Evolutionary conservation across 2,113 vertebrate species (phyloP).

Genomic region (Asarcornis scutulata): DNA sequence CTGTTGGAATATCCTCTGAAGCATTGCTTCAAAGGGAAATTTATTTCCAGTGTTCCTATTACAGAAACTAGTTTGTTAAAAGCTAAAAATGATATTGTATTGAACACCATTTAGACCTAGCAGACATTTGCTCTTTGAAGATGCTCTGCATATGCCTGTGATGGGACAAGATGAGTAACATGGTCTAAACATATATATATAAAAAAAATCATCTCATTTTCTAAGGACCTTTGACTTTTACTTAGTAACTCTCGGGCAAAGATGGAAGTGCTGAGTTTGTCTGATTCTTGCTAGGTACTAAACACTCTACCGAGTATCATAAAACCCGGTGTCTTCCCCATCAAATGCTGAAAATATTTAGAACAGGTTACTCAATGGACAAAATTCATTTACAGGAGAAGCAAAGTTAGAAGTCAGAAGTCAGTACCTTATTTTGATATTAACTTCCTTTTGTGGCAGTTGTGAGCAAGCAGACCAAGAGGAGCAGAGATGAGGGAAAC

Average conservation of each 20-base stretch:
- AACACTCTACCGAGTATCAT: background rate
- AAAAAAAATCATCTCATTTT: background rate
- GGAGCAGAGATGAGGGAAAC: background rate
- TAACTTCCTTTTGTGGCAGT: conserved; percentile 6
- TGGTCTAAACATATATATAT: background rate
- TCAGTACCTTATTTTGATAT: conserved; percentile 14
- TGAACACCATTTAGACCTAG: background rate
- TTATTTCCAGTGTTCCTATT: background rate
- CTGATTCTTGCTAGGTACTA: background rate
- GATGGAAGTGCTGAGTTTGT: background rate
- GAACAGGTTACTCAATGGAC: background rate
- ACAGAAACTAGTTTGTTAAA: background rate
- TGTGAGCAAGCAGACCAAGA: conserved; percentile 14
- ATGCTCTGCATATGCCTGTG: background rate
- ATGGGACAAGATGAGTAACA: background rate
- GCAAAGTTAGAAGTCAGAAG: conserved; percentile 54
- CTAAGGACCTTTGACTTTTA: background rate
- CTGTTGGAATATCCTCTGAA: background rate
- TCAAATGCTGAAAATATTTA: background rate
- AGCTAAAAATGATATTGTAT: background rate
- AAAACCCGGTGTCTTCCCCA: background rate
- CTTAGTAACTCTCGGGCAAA: background rate
- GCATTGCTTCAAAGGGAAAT: background rate
- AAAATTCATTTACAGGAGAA: conserved; percentile 38
- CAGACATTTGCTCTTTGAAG: background rate